Conservation (phyloP, 2,888 invertebrate genomes). For the Sthenelais limicola region DNA sequence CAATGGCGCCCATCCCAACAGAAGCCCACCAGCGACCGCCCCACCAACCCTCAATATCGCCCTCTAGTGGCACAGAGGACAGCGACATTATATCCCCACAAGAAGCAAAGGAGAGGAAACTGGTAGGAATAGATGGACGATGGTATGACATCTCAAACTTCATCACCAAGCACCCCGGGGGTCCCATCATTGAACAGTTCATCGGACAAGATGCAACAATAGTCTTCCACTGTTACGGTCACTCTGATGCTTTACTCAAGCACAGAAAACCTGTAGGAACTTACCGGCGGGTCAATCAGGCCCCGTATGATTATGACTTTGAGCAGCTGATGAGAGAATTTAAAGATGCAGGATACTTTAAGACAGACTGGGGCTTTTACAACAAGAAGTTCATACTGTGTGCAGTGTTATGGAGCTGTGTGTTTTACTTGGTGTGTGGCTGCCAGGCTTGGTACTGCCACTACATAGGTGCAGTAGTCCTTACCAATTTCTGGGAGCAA, state of each 20-base stretch:
- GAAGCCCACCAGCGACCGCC: constrained; percentile 2
- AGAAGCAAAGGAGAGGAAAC: background rate
- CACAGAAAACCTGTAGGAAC: constrained; percentile 46
- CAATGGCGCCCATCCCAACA: constrained; percentile 4
- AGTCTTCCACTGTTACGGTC: constrained; percentile 45
- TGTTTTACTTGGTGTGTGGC: background rate
- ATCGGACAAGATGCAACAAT: constrained; percentile 38
- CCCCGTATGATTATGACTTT: constrained; percentile 47
- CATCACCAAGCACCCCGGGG: constrained; percentile 33
- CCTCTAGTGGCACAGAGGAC: background rate
- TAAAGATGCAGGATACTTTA: constrained; percentile 44
- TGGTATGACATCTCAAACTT: constrained; percentile 43
- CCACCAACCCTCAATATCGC: background rate
- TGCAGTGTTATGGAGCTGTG: background rate
- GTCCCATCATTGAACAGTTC: constrained; percentile 39
- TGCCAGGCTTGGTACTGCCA: constrained; percentile 44
- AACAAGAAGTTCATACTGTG: constrained; percentile 27
- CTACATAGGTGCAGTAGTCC: constrained; percentile 40
- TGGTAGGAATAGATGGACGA: constrained; percentile 39
- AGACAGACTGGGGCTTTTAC: constrained; percentile 45
- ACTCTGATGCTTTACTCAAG: constrained; percentile 42
- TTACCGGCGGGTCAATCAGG: constrained; percentile 28
- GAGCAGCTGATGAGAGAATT: constrained; percentile 40
- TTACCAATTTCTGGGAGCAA: constrained; percentile 49
- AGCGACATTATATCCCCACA: background rate